Evolutionary conservation across 2,113 vertebrate genomes (phyloP), one percentile per base, ranked within the genome.

Genomic region (Nothocercus nigrocapillus): DNA sequence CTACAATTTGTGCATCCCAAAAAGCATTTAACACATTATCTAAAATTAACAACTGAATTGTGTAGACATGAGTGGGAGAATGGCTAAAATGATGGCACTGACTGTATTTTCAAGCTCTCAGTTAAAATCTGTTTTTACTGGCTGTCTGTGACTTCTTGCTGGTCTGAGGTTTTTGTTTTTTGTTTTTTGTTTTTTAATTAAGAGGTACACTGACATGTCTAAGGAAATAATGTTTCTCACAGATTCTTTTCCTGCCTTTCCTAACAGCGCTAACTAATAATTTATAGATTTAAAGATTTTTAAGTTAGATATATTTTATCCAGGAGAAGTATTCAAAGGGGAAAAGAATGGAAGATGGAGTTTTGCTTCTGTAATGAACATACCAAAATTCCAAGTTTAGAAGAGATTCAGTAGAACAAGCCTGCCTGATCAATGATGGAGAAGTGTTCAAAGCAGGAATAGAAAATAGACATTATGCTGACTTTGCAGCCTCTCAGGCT

Each of bases 11-110:
- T 84, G 80, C 25, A 59, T 44, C 75, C 47, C 67, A 90, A 47
- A 85, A 91, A 88, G 76, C 72, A 94, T 93, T 95, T 94, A 81
- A 32, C 59, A 51, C 0, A 9, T 92, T 88, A 91, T 90, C 82
- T 94, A 84, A 85, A 96, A 93, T 92, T 88, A 94, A 87, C 1
- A 3, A 96, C 81, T 81, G 89, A 85, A 91, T 67, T 68, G 20
- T 64, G 45, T 53, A 85, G 58, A 42, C 79, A 56, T 58, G 82
- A 73, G 62, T 78, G 32, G 25, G 36, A 85, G 66, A 82, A 87
- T 90, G 87, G n/a, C 89, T 94, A 54, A 84, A 83, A 91, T 87
- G 21, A 21, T 74, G 64, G 67, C 7, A 3, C 20, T 68, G 58
- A 28, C 69, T 92, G n/a, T 51, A 58, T 69, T 94, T 94, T 59